Conservation (phyloP, 2,888 invertebrate genomes). For the Cremastinae sp. region DNA sequence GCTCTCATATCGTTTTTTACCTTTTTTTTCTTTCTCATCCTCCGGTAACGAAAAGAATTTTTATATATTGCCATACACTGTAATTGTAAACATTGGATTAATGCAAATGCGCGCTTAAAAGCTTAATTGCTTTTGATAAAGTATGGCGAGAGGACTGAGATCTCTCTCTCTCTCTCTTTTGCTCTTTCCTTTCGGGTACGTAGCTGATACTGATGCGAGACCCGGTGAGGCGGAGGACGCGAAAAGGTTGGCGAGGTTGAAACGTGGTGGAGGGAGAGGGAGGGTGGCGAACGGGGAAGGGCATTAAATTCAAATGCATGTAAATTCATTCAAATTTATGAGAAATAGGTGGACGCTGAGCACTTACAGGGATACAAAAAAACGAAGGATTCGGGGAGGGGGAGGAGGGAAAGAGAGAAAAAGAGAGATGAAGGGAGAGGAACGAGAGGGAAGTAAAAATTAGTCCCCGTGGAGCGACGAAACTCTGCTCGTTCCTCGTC, state of each 20-base stretch:
- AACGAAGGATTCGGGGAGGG: constrained; percentile 19
- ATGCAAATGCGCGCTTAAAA: constrained; percentile 80
- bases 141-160: constrained; percentile 71
- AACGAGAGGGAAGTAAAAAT: constrained; percentile 78
- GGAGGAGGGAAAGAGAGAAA: constrained; percentile 69
- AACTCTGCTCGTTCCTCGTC: constrained; percentile 70
- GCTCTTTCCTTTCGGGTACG: neutral
- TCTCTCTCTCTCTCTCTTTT: constrained; percentile 20
- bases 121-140: constrained; percentile 81
- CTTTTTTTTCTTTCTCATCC: constrained; percentile 22
- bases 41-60: constrained; percentile 18
- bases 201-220: constrained; percentile 52
- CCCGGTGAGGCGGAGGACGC: constrained; percentile 58
- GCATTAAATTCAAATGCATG: constrained; percentile 81
- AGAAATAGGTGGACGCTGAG: constrained; percentile 80
- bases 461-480: constrained; percentile 78
- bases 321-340: constrained; percentile 81
- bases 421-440: constrained; percentile 67
- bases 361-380: constrained; percentile 77
- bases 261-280: constrained; percentile 51
- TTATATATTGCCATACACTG: constrained; percentile 58
- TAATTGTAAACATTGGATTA: constrained; percentile 81
- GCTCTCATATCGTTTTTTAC: neutral
- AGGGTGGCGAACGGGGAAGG: constrained; percentile 62
- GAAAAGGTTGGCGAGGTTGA: constrained; percentile 56